These are phyloP conservation scores for Neosalanx taihuensis DNA, from an alignment of 2,797 vertebrate genomes.

Conservation along the genomic window DNA sequence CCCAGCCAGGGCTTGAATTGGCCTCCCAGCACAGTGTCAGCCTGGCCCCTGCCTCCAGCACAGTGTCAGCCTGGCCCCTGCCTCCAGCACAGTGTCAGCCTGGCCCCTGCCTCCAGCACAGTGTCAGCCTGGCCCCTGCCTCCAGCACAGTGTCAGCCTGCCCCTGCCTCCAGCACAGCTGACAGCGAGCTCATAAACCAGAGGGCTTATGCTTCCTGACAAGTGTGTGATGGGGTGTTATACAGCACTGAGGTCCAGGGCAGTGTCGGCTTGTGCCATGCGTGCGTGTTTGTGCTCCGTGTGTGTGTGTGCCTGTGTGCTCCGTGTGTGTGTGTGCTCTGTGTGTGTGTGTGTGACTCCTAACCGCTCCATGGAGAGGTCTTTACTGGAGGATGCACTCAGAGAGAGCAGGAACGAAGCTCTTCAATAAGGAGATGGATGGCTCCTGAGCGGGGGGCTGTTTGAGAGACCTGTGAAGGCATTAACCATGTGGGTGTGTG, in stretches of 20 bases:
- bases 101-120: too few species aligned
- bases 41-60: too few species aligned
- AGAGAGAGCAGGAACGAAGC: too few species aligned
- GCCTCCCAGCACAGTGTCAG: slow-evolving; percentile 59
- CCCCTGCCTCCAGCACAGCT: slow-evolving; percentile 48
- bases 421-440: too few species aligned
- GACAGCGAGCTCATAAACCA: slow-evolving; percentile 58
- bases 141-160: slow-evolving; percentile 17
- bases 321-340: slow-evolving; percentile 2
- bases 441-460: not conserved
- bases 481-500: not conserved
- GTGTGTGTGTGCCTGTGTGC: not conserved
- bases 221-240: slow-evolving; percentile 64
- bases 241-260: slow-evolving; percentile 51
- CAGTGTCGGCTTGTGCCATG: slow-evolving; percentile 8
- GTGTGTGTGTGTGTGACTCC: too few species aligned
- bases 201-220: slow-evolving; percentile 68
- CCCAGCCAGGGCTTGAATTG: slow-evolving; percentile 49
- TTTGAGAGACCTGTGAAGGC: not conserved
- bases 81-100: too few species aligned
- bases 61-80: too few species aligned
- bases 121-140: too few species aligned
- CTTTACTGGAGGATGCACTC: too few species aligned
- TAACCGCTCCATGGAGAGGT: too few species aligned
- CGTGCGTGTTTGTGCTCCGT: too few species aligned